phyloP scores from a whole-genome alignment of 2,888 invertebrate species.

The Plemyria rubiginata region DNA sequence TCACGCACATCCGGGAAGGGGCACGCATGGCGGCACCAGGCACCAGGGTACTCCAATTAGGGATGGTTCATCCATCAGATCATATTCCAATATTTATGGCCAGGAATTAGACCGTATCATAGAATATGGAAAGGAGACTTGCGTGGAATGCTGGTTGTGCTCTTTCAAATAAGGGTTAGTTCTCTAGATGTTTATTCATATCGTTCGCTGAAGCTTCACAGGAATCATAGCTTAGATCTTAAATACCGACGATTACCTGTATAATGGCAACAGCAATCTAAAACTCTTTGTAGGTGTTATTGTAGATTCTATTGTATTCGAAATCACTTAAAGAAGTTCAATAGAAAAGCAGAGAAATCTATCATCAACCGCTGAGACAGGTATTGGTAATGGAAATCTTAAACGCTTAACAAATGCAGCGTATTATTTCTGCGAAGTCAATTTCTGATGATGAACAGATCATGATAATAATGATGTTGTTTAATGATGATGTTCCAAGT shows the following conservation, averaged over 20 bases:
- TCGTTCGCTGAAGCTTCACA: too few species aligned
- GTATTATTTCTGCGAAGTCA: too few species aligned
- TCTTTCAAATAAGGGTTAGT: not conserved
- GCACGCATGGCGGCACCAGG: constrained; percentile 58
- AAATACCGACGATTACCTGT: not conserved
- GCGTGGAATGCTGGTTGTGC: not conserved
- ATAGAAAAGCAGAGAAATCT: not conserved
- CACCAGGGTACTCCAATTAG: constrained; percentile 43
- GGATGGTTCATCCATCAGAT: constrained; percentile 43
- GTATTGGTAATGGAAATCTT: too few species aligned
- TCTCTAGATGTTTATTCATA: not conserved
- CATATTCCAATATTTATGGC: constrained; percentile 32
- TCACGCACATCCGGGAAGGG: constrained; percentile 50
- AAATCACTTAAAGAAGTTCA: not conserved
- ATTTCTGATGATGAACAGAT: too few species aligned
- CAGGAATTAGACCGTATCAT: constrained; percentile 16
- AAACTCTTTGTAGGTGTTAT: too few species aligned
- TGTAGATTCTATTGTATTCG: not conserved
- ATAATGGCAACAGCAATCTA: not conserved
- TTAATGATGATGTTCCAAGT: too few species aligned
- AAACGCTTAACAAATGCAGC: too few species aligned
- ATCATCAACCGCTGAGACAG: too few species aligned
- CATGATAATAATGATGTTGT: too few species aligned
- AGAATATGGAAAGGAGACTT: constrained; percentile 17
- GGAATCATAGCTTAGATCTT: too few species aligned